Conservation (phyloP, 2,797 vertebrate species). For the Notoglanidium macrostoma region DNA sequence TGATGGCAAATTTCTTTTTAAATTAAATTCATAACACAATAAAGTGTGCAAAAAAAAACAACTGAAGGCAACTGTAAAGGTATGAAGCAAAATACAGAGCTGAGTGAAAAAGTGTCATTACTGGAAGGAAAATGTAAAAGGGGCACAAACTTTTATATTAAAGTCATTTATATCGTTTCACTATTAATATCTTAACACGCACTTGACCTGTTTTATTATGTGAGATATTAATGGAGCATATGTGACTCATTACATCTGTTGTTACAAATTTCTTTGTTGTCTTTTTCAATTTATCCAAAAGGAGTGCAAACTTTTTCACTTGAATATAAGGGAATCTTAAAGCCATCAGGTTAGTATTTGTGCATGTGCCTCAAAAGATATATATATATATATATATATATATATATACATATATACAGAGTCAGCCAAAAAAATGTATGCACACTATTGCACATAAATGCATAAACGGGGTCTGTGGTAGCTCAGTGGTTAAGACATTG, state of each 20-base stretch:
- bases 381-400: too few species aligned
- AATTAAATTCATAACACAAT: not conserved
- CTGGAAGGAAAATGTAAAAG: too few species aligned
- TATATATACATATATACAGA: too few species aligned
- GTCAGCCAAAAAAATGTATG: not conserved
- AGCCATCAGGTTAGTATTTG: not conserved
- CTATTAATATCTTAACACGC: not conserved
- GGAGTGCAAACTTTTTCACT: not conserved
- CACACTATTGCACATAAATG: too few species aligned
- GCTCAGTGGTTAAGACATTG: too few species aligned
- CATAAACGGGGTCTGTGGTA: too few species aligned
- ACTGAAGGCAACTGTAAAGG: not conserved
- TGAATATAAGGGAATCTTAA: not conserved
- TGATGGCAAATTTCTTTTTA: not conserved
- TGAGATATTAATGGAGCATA: not conserved
- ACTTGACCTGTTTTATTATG: not conserved
- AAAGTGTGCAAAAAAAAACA: not conserved
- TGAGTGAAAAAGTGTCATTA: not conserved
- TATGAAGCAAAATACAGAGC: not conserved
- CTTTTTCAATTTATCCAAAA: not conserved
- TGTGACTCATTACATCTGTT: not conserved
- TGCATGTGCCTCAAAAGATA: not conserved
- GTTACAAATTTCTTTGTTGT: not conserved
- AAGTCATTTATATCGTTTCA: not conserved
- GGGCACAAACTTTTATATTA: not conserved